These are phyloP conservation scores for Phalacrocorax brasilianus DNA, from an alignment of 2,113 vertebrate species.

Conservation along the genomic window DNA sequence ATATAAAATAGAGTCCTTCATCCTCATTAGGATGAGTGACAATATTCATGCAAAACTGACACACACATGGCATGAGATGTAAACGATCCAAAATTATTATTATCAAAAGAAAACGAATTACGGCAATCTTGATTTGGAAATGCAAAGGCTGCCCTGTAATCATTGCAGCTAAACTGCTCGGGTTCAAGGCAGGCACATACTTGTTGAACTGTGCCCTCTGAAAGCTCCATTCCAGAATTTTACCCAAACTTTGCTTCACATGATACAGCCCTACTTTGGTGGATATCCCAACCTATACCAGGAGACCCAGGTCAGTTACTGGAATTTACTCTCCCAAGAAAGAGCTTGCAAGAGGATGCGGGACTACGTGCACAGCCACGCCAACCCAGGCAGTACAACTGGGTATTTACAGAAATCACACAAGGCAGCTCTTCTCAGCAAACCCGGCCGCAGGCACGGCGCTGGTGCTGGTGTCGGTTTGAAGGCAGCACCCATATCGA, in stretches of 20 bases:
- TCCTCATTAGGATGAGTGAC: background rate
- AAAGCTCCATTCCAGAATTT: background rate
- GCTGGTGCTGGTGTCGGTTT: background rate
- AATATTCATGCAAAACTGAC: background rate
- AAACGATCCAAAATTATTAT: background rate
- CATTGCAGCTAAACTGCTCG: background rate
- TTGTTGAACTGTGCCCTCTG: background rate
- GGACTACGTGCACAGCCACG: background rate
- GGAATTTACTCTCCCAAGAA: background rate
- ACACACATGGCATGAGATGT: rapidly evolving
- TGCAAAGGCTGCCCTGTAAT: background rate
- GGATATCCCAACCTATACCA: background rate
- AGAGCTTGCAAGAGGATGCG: rapidly evolving
- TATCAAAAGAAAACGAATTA: background rate
- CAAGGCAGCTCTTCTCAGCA: background rate
- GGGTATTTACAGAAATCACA: background rate
- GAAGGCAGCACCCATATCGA: constrained; percentile 77
- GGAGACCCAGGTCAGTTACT: background rate
- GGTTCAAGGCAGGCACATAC: background rate
- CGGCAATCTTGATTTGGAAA: background rate
- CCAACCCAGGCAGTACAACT: rapidly evolving
- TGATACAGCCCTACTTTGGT: too few species aligned
- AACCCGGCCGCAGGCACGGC: rapidly evolving
- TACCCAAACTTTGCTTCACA: rapidly evolving
- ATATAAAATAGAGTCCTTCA: background rate